Base-by-base conservation (phyloP, 2,888 invertebrate species). In the Crematogaster levior region DNA sequence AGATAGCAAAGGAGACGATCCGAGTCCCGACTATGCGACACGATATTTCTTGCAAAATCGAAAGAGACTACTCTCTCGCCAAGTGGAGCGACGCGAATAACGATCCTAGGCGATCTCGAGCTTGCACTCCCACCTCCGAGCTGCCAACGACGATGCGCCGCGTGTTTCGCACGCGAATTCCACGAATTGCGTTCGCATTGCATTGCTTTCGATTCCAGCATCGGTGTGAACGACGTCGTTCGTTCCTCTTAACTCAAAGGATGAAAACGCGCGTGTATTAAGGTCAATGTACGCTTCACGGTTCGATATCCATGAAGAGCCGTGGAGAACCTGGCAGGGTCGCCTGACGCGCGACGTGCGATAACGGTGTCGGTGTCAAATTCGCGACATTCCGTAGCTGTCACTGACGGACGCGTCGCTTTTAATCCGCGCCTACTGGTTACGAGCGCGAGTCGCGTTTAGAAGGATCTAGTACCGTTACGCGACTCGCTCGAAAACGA, bases 271-370 rank as follows among this genome's bases (percentile, higher is more conserved):
- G 12, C 34, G 18, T 56, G 27, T 9, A 68, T 72, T 86, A 89
- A 90, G 89, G 89, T 88, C 89, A 89, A 89, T 30, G 90, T 21
- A 88, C 84, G 70, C 24, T 34, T 27, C 51, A 51, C 27, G 46
- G 43, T 9, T 40, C 48, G 48, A 84, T 63, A 72, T 81, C 68
- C 10, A n/a, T 18, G n/a, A 12, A 21, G 37, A 48, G 24, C 37
- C 34, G 34, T 27, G 27, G 40, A 27, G 40, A 27, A 18, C 7
- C 34, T 7, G 34, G 34, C 43, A 15, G 43, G 43, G 15, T n/a
- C n/a, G n/a, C n/a, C n/a, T n/a, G n/a, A 34, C 34, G 6, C 34
- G 34, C n/a, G 46, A n/a, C 6, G 7, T 12, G 27, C 65, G 65
- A 48, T 81, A 81, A 82, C 82, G 82, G 68, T 82, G 48, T 82